Evolutionary conservation across 2,797 vertebrate species (phyloP).

Genomic region (Myotis myotis): DNA sequence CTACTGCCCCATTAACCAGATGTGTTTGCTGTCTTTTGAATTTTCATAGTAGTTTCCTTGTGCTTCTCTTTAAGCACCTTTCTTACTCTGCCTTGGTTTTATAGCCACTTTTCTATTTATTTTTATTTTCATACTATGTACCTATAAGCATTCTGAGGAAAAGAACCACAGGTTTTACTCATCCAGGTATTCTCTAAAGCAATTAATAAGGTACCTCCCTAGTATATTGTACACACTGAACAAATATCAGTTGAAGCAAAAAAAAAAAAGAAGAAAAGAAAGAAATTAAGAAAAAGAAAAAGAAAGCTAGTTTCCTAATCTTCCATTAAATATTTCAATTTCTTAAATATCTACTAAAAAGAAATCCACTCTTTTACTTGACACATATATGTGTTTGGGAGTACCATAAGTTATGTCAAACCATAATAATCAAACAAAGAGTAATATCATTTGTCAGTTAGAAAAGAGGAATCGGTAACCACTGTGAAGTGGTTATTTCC

Average conservation of each 20-base stretch:
- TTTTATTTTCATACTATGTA: neutral
- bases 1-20: neutral
- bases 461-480: slow-evolving; percentile 64
- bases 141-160: neutral
- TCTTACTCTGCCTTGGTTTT: slow-evolving; percentile 7
- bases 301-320: slow-evolving; percentile 7
- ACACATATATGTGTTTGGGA: slow-evolving; percentile 20
- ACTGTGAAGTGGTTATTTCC: slow-evolving; percentile 77
- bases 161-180: neutral
- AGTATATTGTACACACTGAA: neutral
- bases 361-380: neutral
- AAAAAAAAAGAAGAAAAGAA: neutral
- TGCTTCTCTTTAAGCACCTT: neutral
- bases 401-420: slow-evolving; percentile 8
- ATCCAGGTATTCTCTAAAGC: neutral
- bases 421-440: slow-evolving; percentile 49
- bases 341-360: neutral
- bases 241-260: slow-evolving; percentile 32
- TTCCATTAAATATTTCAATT: slow-evolving; percentile 20
- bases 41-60: neutral
- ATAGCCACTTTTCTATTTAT: neutral
- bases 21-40: neutral
- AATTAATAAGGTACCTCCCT: neutral
- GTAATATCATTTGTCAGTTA: slow-evolving; percentile 67
- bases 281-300: neutral